These are phyloP conservation scores for Electrophaes corylata DNA, from an alignment of 2,888 invertebrate species.

Conservation along the genomic window DNA sequence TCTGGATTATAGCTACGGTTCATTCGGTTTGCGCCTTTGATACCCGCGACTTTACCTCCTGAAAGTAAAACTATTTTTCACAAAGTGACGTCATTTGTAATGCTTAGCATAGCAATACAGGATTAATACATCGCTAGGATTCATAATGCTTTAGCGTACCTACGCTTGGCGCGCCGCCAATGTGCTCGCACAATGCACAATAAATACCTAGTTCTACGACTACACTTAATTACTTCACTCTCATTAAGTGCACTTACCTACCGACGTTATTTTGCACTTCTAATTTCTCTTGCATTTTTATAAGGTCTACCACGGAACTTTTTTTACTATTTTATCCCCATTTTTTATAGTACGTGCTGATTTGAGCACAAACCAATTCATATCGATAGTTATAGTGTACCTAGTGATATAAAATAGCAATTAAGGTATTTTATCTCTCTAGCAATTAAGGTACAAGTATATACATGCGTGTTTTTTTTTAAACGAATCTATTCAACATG, in stretches of 20 bases:
- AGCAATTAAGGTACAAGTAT: no score
- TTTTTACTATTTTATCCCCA: conserved; percentile 3
- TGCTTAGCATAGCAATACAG: conserved; percentile 59
- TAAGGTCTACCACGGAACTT: conserved; percentile 4
- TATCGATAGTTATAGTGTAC: conserved; percentile 20
- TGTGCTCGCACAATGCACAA: conserved; percentile 72
- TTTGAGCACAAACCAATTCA: conserved; percentile 7
- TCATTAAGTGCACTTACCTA: conserved; percentile 56
- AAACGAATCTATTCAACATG: background rate
- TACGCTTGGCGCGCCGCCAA: conserved; percentile 71
- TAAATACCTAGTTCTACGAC: conserved; percentile 73
- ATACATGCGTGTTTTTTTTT: conserved; percentile 3
- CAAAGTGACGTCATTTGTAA: conserved; percentile 55
- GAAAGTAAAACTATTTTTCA: conserved; percentile 33
- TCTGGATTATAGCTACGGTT: conserved; percentile 70
- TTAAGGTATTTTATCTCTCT: no score
- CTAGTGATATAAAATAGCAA: conserved; percentile 18
- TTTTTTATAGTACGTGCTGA: conserved; percentile 14
- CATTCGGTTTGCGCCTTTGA: conserved; percentile 49
- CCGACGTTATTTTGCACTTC: conserved; percentile 32
- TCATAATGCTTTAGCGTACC: conserved; percentile 68
- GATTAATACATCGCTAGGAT: conserved; percentile 71
- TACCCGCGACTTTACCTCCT: conserved; percentile 3
- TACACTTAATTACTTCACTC: conserved; percentile 77
- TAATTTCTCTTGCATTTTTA: conserved; percentile 13